A percentile compares a stretch with the other conserved stretches of the same genome.
These are phyloP conservation scores for Paedocypris sp. DNA, from an alignment of 2,113 vertebrate genomes.

Conservation along the genomic window DNA sequence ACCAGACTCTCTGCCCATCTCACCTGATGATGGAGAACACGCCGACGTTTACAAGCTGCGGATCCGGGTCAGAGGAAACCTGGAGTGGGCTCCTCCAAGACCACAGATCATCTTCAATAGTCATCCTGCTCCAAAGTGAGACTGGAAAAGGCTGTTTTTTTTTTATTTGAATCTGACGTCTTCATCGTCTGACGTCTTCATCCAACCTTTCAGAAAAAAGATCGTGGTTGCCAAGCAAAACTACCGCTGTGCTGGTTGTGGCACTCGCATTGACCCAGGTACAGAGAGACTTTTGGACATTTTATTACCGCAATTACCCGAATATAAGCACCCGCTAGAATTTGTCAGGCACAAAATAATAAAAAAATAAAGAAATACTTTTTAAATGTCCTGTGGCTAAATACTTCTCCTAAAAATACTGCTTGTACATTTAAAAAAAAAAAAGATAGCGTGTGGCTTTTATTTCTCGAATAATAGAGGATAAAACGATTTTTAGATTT, in stretches of 20 bases:
- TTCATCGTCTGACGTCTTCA: neutral
- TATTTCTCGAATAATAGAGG: too few relatives aligned
- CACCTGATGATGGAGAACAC: conserved; percentile 88
- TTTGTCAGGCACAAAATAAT: too few relatives aligned
- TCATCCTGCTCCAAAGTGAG: conserved; percentile 87
- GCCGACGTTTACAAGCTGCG: conserved; percentile 93
- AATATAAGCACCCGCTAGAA: neutral
- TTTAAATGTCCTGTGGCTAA: too few relatives aligned
- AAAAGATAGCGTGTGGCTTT: too few relatives aligned
- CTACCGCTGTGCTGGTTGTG: conserved; percentile 92
- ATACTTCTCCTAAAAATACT: too few relatives aligned
- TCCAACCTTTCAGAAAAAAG: conserved; percentile 70
- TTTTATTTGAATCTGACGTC: neutral
- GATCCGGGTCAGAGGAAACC: conserved; percentile 89
- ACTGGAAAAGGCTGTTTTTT: neutral
- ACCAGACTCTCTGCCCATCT: conserved; percentile 88
- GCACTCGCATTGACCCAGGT: conserved; percentile 88
- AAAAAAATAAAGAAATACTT: too few relatives aligned
- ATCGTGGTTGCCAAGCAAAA: conserved; percentile 89
- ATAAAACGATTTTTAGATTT: too few relatives aligned
- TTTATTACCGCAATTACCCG: too few relatives aligned
- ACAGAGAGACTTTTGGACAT: neutral
- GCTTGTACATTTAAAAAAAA: too few relatives aligned
- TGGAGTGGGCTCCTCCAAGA: conserved; percentile 92
- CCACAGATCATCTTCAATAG: conserved; percentile 97